phyloP scores from a whole-genome alignment of 2,113 vertebrate genomes.

The Anthoscopus minutus region DNA sequence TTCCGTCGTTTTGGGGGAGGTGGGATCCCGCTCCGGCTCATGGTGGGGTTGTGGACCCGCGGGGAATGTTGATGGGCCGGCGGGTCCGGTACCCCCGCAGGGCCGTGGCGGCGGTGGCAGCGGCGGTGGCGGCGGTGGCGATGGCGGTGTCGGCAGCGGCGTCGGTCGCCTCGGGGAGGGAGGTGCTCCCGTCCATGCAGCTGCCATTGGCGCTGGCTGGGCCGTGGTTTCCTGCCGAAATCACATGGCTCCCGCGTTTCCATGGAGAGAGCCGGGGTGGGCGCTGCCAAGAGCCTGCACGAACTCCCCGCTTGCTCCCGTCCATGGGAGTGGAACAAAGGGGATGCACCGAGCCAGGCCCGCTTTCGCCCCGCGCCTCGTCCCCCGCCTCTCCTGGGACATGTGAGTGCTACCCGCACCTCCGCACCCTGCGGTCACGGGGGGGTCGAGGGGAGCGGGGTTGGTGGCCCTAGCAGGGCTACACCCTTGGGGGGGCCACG shows the following conservation, averaged over 20 bases:
- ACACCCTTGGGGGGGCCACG: neutral
- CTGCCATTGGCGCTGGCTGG: slow-evolving; percentile 19
- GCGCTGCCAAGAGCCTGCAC: slow-evolving; percentile 35
- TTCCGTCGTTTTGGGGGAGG: neutral
- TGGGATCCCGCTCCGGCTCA: neutral
- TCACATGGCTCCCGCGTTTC: slow-evolving; percentile 67
- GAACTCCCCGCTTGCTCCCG: slow-evolving; percentile 44
- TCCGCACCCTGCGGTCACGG: neutral
- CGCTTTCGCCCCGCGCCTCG: neutral
- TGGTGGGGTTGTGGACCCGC: neutral
- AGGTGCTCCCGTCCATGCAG: neutral
- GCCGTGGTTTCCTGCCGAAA: slow-evolving; percentile 52
- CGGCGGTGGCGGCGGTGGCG: rapidly evolving
- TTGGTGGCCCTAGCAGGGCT: neutral
- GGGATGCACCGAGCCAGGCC: slow-evolving; percentile 24
- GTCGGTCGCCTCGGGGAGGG: neutral
- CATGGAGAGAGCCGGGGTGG: slow-evolving; percentile 63
- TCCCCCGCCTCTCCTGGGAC: neutral
- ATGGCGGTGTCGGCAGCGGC: neutral
- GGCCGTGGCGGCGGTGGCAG: neutral
- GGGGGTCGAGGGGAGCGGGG: neutral
- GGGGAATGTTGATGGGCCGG: neutral
- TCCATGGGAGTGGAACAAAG: slow-evolving; percentile 66
- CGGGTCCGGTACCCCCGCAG: neutral
- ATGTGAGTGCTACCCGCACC: slow-evolving; percentile 31